Conservation (phyloP, 1,140 invertebrate species). For the Lordiphosa stackelbergi region DNA sequence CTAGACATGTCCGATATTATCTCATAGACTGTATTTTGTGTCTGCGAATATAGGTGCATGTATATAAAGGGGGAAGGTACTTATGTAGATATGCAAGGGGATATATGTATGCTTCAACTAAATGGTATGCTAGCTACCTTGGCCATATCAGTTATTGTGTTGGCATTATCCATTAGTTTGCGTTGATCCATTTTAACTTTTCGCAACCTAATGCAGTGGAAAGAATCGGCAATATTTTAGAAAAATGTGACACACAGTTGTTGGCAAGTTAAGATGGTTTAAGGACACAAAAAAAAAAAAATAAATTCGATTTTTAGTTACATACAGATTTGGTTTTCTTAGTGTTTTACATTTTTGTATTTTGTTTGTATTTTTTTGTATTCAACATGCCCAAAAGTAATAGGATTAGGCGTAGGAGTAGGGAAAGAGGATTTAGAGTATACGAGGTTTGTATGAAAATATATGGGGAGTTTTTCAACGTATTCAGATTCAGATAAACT, state of each 20-base stretch:
- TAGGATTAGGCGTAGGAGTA: too few species aligned
- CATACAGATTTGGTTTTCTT: too few species aligned
- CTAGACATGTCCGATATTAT: slow-evolving; percentile 97
- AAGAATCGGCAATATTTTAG: slow-evolving; percentile 57
- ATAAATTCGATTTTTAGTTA: too few species aligned
- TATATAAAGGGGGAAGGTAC: neutral
- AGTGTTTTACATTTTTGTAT: too few species aligned
- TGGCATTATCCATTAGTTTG: slow-evolving; percentile 99
- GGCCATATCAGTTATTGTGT: slow-evolving; percentile 99
- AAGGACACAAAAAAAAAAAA: too few species aligned
- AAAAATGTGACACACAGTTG: slow-evolving; percentile 1
- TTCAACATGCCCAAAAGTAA: too few species aligned
- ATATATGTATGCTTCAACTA: slow-evolving; percentile 9
- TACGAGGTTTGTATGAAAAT: too few species aligned
- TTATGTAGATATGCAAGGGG: neutral
- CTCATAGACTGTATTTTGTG: slow-evolving; percentile 97
- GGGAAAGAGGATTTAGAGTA: too few species aligned
- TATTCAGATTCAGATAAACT: too few species aligned
- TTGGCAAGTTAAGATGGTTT: too few species aligned
- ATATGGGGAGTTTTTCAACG: too few species aligned
- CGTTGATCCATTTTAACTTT: slow-evolving; percentile 99
- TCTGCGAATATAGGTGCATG: slow-evolving; percentile 81
- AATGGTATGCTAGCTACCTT: slow-evolving; percentile 86
- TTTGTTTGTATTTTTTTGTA: neutral
- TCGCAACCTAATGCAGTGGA: slow-evolving; percentile 85